Conservation (phyloP, 2,888 invertebrate genomes). For the Amaurobius ferox region DNA sequence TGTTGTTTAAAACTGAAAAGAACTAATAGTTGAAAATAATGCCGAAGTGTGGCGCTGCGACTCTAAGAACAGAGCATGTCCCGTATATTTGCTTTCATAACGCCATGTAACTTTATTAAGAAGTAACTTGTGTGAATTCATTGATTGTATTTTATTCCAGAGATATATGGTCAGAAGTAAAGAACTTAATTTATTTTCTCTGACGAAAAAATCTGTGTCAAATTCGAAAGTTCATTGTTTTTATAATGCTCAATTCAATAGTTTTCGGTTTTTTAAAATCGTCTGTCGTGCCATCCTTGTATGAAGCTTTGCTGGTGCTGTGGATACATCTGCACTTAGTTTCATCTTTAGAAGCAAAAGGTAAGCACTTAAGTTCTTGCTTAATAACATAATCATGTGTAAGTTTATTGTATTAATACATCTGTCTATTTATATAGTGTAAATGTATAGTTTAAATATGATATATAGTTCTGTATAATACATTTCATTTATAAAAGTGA, state of each 20-base stretch:
- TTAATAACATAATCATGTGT: not conserved
- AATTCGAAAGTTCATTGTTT: no score
- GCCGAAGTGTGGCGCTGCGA: constrained; percentile 16
- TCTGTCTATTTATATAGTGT: no score
- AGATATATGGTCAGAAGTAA: no score
- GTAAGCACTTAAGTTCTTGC: not conserved
- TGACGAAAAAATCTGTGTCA: no score
- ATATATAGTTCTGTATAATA: no score
- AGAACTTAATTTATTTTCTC: no score
- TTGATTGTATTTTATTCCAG: no score
- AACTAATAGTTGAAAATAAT: not conserved
- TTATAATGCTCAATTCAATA: no score
- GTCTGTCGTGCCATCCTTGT: not conserved
- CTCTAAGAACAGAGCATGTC: not conserved
- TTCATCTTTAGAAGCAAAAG: not conserved
- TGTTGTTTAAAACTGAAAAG: no score
- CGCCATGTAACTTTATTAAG: constrained; percentile 15
- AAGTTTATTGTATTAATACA: not conserved
- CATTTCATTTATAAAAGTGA: no score
- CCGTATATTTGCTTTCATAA: constrained; percentile 5
- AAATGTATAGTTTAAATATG: no score
- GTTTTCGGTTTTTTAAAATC: not conserved
- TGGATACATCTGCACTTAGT: not conserved
- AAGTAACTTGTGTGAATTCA: no score
- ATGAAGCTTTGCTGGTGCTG: not conserved